Percentiles rank a stretch among this genome's conserved stretches.
These are phyloP conservation scores for Rhynchophorus ferrugineus DNA, from an alignment of 1,140 invertebrate genomes.

Conservation along the genomic window DNA sequence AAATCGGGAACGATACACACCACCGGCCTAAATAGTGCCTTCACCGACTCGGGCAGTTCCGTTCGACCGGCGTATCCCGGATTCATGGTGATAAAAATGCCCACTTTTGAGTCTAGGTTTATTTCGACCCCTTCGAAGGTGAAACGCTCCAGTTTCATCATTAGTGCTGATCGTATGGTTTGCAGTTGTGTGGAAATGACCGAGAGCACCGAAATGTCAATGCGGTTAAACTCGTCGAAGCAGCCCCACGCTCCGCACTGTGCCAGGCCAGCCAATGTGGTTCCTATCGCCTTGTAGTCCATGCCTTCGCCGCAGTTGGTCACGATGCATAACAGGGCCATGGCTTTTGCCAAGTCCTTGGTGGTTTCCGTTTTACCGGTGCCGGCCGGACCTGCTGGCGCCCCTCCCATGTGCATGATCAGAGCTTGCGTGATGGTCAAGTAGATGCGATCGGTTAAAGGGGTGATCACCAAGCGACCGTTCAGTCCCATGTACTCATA, in stretches of 20 bases:
- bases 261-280: conserved; percentile 67
- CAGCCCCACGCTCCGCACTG: conserved; percentile 81
- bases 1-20: conserved; percentile 84
- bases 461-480: conserved; percentile 82
- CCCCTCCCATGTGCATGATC: conserved; percentile 81
- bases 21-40: conserved; percentile 81
- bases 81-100: conserved; percentile 92
- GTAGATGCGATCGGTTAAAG: conserved; percentile 85
- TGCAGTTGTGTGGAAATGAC: conserved; percentile 87
- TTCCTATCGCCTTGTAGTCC: conserved; percentile 80
- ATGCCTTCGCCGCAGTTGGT: conserved; percentile 90
- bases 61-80: conserved; percentile 84
- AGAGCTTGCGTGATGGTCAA: conserved; percentile 85
- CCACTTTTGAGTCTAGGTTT: conserved; percentile 71
- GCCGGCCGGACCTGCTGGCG: conserved; percentile 72
- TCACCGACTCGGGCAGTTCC: conserved; percentile 84
- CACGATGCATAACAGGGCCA: conserved; percentile 79
- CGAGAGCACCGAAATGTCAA: conserved; percentile 82
- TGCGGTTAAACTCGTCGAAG: conserved; percentile 89
- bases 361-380: conserved; percentile 89
- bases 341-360: conserved; percentile 82
- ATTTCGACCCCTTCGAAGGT: conserved; percentile 83
- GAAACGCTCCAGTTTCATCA: conserved; percentile 64
- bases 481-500: conserved; percentile 94
- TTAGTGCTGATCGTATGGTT: conserved; percentile 75